These are phyloP conservation scores for Xerus inauris DNA, from an alignment of 2,113 vertebrate species.

Conservation along the genomic window DNA sequence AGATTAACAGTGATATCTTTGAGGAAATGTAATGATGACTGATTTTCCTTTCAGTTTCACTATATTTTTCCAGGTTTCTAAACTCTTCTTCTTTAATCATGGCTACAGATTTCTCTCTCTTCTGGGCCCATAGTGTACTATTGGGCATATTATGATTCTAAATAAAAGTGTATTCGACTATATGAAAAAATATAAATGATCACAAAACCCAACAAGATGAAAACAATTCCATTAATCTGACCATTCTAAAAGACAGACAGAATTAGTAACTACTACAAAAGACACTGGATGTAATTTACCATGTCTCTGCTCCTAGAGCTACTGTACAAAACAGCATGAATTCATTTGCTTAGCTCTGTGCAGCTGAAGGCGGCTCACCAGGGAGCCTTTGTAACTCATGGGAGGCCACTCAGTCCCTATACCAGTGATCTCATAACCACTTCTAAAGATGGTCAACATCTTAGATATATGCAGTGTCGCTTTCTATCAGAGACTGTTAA, in stretches of 20 bases:
- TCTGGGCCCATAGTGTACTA: not conserved
- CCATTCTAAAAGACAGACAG: not conserved
- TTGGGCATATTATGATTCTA: not conserved
- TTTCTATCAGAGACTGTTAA: not conserved
- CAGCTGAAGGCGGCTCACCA: not conserved
- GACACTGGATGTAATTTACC: not conserved
- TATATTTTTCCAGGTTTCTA: conserved; percentile 8
- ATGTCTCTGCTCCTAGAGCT: not conserved
- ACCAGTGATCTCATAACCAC: not conserved
- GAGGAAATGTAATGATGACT: not conserved
- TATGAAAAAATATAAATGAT: not conserved
- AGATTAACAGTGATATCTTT: conserved; percentile 18
- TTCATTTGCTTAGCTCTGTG: not conserved
- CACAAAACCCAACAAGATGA: not conserved
- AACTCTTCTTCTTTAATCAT: not conserved
- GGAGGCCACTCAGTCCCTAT: not conserved
- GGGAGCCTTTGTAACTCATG: not conserved
- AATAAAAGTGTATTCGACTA: not conserved
- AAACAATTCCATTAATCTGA: not conserved
- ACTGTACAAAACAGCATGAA: not conserved
- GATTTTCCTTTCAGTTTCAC: not conserved
- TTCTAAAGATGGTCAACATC: not conserved
- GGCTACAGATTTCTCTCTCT: not conserved
- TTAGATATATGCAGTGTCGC: not conserved
- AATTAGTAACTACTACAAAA: not conserved